These are phyloP conservation scores for Alectoris magna DNA, from an alignment of 2,797 vertebrate genomes.

Conservation along the genomic window DNA sequence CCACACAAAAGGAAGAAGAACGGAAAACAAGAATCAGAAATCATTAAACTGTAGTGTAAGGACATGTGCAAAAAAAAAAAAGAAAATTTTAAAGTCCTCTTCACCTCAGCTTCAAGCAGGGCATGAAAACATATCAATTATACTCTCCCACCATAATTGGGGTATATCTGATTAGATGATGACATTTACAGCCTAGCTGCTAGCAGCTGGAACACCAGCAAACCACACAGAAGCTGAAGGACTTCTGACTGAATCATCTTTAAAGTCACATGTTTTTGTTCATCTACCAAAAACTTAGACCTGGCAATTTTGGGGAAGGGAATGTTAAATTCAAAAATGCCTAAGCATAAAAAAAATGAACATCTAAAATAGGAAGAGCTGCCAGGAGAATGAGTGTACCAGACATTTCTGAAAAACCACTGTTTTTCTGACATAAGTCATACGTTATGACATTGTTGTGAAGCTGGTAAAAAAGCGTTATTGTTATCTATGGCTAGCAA, in stretches of 20 bases:
- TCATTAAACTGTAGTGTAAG: not conserved
- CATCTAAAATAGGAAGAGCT: not conserved
- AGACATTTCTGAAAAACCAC: not conserved
- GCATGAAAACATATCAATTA: rapidly evolving
- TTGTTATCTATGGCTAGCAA: not conserved
- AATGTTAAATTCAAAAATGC: not conserved
- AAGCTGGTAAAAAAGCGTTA: not conserved
- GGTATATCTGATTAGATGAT: not conserved
- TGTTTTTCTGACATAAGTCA: not conserved
- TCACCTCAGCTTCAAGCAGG: not conserved
- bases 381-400: not conserved
- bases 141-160: not conserved
- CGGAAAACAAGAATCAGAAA: slow-evolving; percentile 26
- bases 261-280: not conserved
- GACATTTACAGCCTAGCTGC: not conserved
- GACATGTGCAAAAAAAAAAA: not conserved
- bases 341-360: not conserved
- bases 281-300: not conserved
- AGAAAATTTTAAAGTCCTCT: not conserved
- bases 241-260: not conserved
- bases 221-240: not conserved
- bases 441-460: not conserved
- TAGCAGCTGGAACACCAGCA: not conserved
- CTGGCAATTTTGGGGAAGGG: not conserved
- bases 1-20: slow-evolving; percentile 40